phyloP scores from a whole-genome alignment of 2,888 invertebrate genomes.

The Galeruca laticollis region DNA sequence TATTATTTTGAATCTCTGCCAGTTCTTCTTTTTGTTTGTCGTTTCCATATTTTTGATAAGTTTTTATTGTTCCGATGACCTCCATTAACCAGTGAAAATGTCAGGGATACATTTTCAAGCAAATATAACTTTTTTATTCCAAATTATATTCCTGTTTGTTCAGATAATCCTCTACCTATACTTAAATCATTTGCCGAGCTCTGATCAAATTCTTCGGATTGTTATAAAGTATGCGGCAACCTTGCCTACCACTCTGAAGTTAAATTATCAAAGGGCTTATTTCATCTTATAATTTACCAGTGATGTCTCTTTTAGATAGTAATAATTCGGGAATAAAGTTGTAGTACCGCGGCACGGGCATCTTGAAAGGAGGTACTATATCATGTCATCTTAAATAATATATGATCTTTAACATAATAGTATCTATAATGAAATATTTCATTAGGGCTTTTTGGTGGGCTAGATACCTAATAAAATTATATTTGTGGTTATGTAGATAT shows the following conservation, averaged over 20 bases:
- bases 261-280: slow-evolving; percentile 29
- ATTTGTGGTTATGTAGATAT: background rate
- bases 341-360: slow-evolving; percentile 26
- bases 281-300: slow-evolving; percentile 38
- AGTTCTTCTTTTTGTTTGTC: too few relatives aligned
- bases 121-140: too few relatives aligned
- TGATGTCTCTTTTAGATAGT: slow-evolving; percentile 42
- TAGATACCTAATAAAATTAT: slow-evolving; percentile 6
- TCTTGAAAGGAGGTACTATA: slow-evolving; percentile 38
- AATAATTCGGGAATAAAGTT: slow-evolving; percentile 35
- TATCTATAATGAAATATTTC: slow-evolving; percentile 34
- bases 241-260: slow-evolving; percentile 21
- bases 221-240: slow-evolving; percentile 7
- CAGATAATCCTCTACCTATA: background rate
- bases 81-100: too few relatives aligned
- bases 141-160: background rate
- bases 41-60: too few relatives aligned
- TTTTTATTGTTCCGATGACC: too few relatives aligned
- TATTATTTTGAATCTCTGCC: too few relatives aligned
- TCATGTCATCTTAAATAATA: slow-evolving; percentile 45
- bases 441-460: slow-evolving; percentile 11
- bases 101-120: too few relatives aligned
- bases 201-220: background rate
- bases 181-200: background rate
- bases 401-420: slow-evolving; percentile 37